Conservation (phyloP, 2,113 vertebrate genomes). For the Progne subis region DNA sequence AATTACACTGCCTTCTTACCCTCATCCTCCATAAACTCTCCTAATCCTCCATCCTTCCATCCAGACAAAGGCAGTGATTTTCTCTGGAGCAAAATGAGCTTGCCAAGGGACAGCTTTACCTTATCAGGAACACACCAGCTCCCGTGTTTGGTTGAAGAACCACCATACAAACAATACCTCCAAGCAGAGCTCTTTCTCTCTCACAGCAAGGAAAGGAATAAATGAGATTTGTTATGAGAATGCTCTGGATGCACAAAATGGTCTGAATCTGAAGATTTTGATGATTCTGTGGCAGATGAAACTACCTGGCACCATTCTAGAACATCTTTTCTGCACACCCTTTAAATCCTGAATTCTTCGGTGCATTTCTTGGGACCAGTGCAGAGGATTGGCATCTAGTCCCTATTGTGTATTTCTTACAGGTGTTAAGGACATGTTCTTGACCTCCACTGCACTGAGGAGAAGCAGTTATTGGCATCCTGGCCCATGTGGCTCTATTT, state of each 20-base stretch:
- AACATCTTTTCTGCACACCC: not conserved
- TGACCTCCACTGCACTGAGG: not conserved
- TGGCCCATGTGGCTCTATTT: not conserved
- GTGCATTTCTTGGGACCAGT: not conserved
- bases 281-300: not conserved
- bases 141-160: fast-evolving
- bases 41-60: conserved; percentile 3
- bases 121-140: not conserved
- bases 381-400: not conserved
- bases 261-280: not conserved
- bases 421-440: not conserved
- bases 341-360: not conserved
- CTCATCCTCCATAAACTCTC: conserved; percentile 13
- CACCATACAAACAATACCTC: fast-evolving
- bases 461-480: not conserved
- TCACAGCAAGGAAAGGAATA: not conserved
- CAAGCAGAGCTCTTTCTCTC: not conserved
- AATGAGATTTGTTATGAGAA: not conserved
- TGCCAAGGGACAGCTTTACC: not conserved
- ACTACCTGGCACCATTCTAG: not conserved
- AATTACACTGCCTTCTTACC: not conserved
- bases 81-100: not conserved
- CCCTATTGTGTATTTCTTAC: not conserved
- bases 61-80: not conserved
- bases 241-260: not conserved